phyloP scores from a whole-genome alignment of 2,113 vertebrate genomes.

The Apus apus region DNA sequence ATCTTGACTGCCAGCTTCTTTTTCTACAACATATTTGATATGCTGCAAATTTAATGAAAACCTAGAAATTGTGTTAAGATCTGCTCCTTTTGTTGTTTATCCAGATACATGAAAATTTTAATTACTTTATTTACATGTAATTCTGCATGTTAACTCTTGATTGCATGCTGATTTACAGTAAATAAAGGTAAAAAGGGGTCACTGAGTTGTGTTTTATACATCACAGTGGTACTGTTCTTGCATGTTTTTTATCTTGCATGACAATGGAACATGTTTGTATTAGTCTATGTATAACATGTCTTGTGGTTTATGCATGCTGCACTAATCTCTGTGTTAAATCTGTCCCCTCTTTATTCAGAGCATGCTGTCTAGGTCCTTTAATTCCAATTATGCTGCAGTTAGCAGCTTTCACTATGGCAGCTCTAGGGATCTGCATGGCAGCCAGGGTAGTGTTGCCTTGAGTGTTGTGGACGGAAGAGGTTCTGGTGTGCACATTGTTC shows the following conservation, averaged over 20 bases:
- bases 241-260: constrained; percentile 75
- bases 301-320: constrained; percentile 66
- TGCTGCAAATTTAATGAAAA: constrained; percentile 24
- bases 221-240: constrained; percentile 53
- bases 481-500: constrained; percentile 86
- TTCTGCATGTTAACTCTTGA: constrained; percentile 39
- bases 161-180: constrained; percentile 63
- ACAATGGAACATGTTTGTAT: constrained; percentile 60
- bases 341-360: constrained; percentile 91
- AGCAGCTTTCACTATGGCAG: constrained; percentile 92
- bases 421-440: constrained; percentile 95
- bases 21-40: not conserved
- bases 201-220: constrained; percentile 12
- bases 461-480: constrained; percentile 89
- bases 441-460: constrained; percentile 93
- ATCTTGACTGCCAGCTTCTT: not conserved
- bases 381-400: constrained; percentile 90
- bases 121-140: constrained; percentile 63
- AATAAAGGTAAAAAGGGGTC: constrained; percentile 31
- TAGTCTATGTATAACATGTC: constrained; percentile 64
- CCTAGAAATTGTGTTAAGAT: not conserved
- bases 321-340: constrained; percentile 84
- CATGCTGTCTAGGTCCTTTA: constrained; percentile 96
- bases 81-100: constrained; percentile 11
- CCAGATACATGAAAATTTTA: constrained; percentile 22